These are phyloP conservation scores for Ectropis crepuscularia DNA, from an alignment of 2,888 invertebrate species.

Conservation along the genomic window DNA sequence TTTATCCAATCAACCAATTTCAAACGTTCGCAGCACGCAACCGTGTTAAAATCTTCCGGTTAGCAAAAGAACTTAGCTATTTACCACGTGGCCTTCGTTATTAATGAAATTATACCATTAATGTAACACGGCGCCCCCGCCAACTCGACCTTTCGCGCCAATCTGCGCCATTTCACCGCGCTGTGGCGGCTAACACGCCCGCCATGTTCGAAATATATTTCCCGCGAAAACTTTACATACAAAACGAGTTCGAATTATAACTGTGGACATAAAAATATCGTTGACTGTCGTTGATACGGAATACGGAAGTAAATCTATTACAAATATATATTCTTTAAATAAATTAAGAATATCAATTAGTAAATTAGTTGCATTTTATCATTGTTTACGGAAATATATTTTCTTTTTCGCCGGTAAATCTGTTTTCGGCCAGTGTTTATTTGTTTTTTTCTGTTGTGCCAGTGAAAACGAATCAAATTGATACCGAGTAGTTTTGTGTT, in stretches of 20 bases:
- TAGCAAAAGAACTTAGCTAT: slow-evolving; percentile 32
- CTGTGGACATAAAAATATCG: neutral
- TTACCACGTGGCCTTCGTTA: slow-evolving; percentile 35
- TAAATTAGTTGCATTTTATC: no score
- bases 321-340: no score
- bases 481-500: slow-evolving; percentile 12
- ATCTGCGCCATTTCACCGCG: slow-evolving; percentile 71
- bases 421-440: slow-evolving; percentile 2
- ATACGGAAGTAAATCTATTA: neutral
- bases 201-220: slow-evolving; percentile 29
- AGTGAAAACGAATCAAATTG: slow-evolving; percentile 27
- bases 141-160: slow-evolving; percentile 64
- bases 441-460: slow-evolving; percentile 4
- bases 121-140: slow-evolving; percentile 54
- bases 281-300: neutral
- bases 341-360: no score
- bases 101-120: slow-evolving; percentile 36
- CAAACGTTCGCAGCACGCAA: slow-evolving; percentile 22
- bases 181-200: slow-evolving; percentile 65
- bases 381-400: slow-evolving; percentile 4
- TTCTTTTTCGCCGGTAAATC: neutral
- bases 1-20: slow-evolving; percentile 9
- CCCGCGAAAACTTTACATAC: slow-evolving; percentile 23
- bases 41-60: slow-evolving; percentile 38
- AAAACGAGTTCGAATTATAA: neutral